Percentiles rank a stretch among this genome's conserved stretches.
Evolutionary conservation across 2,888 invertebrate genomes (phyloP).

Genomic region (Latrodectus hesperus): DNA sequence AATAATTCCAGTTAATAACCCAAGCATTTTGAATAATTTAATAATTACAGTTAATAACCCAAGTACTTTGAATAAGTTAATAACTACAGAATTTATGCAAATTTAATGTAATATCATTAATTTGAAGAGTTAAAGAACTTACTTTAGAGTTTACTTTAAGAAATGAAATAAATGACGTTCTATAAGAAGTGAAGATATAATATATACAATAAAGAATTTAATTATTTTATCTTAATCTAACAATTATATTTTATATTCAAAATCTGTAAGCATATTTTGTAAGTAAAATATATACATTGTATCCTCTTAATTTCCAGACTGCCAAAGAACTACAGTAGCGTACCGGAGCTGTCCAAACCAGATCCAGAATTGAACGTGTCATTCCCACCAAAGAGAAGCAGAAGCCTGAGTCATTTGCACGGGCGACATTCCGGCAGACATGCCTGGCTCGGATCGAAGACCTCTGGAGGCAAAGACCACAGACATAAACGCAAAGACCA

Average conservation of each 20-base stretch:
- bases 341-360: constrained; percentile 49
- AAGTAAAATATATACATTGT: too few relatives aligned
- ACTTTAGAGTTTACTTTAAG: neutral
- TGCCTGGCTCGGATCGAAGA: constrained; percentile 71
- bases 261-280: neutral
- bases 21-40: too few relatives aligned
- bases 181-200: neutral
- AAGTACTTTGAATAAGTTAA: too few relatives aligned
- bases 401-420: constrained; percentile 81
- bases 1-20: too few relatives aligned
- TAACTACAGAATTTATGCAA: too few relatives aligned
- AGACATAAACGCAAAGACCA: constrained; percentile 32
- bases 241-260: too few relatives aligned
- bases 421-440: constrained; percentile 72
- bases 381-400: constrained; percentile 71
- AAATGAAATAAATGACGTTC: neutral
- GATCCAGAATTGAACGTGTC: constrained; percentile 2
- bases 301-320: constrained; percentile 19
- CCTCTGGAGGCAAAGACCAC: constrained; percentile 30
- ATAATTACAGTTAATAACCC: too few relatives aligned
- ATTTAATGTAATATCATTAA: too few relatives aligned
- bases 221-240: neutral
- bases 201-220: too few relatives aligned
- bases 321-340: constrained; percentile 65
- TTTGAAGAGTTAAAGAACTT: neutral